Conservation (phyloP, 30 jellyfish, hydroid and myxozoan species). For the Aurelia aurita complex sp. Pacific region DNA sequence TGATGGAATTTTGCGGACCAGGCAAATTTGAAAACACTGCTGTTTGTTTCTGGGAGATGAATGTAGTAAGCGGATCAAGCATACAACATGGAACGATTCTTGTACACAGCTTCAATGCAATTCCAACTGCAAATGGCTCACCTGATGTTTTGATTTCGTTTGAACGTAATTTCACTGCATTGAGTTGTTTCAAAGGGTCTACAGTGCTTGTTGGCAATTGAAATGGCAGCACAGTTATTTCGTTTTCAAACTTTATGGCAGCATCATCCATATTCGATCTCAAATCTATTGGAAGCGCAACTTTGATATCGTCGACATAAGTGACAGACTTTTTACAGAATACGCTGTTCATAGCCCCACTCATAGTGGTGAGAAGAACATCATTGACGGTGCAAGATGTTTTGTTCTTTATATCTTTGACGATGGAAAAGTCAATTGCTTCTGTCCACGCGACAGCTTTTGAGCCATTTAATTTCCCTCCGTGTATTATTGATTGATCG, state of each 20-base stretch:
- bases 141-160: constrained; percentile 72
- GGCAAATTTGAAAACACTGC: constrained; percentile 75
- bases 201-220: constrained; percentile 43
- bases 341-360: constrained; percentile 49
- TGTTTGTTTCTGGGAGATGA: constrained; percentile 76
- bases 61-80: constrained; percentile 32
- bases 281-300: constrained; percentile 74
- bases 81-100: constrained; percentile 58
- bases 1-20: constrained; percentile 76
- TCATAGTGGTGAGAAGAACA: constrained; percentile 59
- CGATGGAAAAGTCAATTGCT: constrained; percentile 50
- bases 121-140: constrained; percentile 67
- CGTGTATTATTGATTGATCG: constrained; percentile 59
- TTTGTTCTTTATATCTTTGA: constrained; percentile 67
- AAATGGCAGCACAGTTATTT: constrained; percentile 59
- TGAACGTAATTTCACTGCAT: constrained; percentile 53
- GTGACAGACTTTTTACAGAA: constrained; percentile 15
- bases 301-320: constrained; percentile 36
- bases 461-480: constrained; percentile 53
- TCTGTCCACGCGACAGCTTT: constrained; percentile 83
- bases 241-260: constrained; percentile 71
- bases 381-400: constrained; percentile 73
- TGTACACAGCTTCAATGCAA: constrained; percentile 56
- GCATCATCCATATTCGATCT: constrained; percentile 57
- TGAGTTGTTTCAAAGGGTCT: constrained; percentile 30